Evolutionary conservation across 2,113 vertebrate genomes (phyloP).

Genomic region (Nesoenas mayeri): DNA sequence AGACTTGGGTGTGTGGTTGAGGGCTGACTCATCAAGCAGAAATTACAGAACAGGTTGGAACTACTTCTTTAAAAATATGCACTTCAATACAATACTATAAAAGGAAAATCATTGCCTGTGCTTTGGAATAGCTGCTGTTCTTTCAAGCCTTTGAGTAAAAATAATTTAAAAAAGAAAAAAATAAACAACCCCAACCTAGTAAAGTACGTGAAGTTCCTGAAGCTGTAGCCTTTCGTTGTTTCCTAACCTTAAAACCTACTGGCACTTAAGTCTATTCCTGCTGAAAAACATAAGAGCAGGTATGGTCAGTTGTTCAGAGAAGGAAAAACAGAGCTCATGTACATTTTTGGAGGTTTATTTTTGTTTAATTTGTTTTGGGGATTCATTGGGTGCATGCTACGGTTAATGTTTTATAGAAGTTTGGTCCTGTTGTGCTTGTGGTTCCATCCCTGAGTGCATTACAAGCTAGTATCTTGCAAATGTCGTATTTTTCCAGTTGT

Average conservation of each 20-base stretch:
- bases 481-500: neutral
- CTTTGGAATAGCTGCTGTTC: neutral
- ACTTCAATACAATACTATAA: neutral
- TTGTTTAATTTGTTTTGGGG: neutral
- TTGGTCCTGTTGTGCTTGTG: neutral
- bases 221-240: neutral
- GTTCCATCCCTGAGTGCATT: neutral
- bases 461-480: neutral
- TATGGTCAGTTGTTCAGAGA: neutral
- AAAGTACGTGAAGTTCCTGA: neutral
- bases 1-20: constrained; percentile 6
- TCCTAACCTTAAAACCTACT: neutral
- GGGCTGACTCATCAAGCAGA: constrained; percentile 21
- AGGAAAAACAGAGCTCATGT: neutral
- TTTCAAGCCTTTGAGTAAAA: neutral
- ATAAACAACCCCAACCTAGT: neutral
- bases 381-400: neutral
- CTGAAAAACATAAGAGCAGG: neutral
- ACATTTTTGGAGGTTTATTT: neutral
- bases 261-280: neutral
- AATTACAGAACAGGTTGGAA: constrained; percentile 47
- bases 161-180: neutral
- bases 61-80: constrained; percentile 3
- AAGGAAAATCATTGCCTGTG: neutral
- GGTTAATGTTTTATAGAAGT: neutral